Conservation (phyloP, 2,797 vertebrate species). For the Mormyrops boulengeri region DNA sequence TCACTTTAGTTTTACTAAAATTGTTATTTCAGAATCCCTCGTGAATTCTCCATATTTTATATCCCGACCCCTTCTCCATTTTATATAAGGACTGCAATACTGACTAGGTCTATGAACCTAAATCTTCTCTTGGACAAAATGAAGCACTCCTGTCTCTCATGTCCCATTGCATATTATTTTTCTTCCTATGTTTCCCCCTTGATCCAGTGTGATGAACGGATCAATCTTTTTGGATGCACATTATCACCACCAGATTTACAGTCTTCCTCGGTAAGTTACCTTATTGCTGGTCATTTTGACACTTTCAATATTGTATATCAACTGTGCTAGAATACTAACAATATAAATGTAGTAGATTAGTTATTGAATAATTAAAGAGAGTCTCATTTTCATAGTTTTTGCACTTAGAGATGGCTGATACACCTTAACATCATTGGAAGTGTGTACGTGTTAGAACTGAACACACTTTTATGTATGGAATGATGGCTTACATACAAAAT, state of each 20-base stretch:
- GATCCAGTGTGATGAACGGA: constrained; percentile 76
- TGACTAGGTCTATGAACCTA: neutral
- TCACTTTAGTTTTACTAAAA: neutral
- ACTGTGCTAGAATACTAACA: neutral
- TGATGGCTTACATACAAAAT: neutral
- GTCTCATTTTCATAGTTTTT: neutral
- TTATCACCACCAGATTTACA: constrained; percentile 89
- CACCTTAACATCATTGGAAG: neutral
- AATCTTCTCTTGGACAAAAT: neutral
- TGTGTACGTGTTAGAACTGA: neutral
- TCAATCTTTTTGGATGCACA: constrained; percentile 92
- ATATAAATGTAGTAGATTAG: neutral
- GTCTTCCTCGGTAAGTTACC: constrained; percentile 76
- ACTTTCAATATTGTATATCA: neutral
- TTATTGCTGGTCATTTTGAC: neutral
- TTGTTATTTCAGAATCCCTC: neutral
- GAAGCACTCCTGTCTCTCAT: neutral
- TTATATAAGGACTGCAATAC: neutral
- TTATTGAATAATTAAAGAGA: neutral
- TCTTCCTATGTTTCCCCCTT: constrained; percentile 7
- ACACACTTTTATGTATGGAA: neutral
- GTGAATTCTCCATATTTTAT: neutral
- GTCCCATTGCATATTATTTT: neutral
- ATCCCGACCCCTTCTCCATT: neutral
- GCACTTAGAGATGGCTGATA: neutral